Evolutionary conservation across 2,888 invertebrate species (phyloP).

Genomic region (Callimorpha dominula): DNA sequence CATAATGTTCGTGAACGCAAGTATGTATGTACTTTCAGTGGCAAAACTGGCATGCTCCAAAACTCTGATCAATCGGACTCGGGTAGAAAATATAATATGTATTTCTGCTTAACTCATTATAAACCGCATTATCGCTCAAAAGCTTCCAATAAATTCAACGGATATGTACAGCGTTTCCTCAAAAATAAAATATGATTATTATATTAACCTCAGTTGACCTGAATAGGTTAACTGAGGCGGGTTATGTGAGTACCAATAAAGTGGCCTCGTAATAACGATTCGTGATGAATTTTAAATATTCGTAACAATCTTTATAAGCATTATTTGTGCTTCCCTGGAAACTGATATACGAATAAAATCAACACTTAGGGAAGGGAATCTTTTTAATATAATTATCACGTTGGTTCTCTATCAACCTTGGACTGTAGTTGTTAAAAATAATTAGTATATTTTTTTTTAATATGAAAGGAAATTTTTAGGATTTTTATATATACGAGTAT

Average conservation of each 20-base stretch:
- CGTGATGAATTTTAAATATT: slow-evolving; percentile 23
- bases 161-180: slow-evolving; percentile 30
- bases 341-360: neutral
- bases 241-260: slow-evolving; percentile 32
- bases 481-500: no score
- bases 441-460: no score
- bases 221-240: slow-evolving; percentile 20
- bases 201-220: no score
- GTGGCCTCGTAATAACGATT: slow-evolving; percentile 22
- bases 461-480: no score
- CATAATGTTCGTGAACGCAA: no score
- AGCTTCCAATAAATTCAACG: slow-evolving; percentile 36
- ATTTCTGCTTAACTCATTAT: neutral
- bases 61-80: neutral
- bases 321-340: neutral
- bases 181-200: slow-evolving; percentile 34
- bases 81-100: neutral
- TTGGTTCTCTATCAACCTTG: neutral
- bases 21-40: neutral
- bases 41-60: neutral
- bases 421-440: neutral
- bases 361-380: neutral
- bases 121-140: slow-evolving; percentile 14
- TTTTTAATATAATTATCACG: neutral
- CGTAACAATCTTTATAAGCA: slow-evolving; percentile 19